Conservation (phyloP, 2,797 vertebrate species). For the Darevskia nairensis region DNA sequence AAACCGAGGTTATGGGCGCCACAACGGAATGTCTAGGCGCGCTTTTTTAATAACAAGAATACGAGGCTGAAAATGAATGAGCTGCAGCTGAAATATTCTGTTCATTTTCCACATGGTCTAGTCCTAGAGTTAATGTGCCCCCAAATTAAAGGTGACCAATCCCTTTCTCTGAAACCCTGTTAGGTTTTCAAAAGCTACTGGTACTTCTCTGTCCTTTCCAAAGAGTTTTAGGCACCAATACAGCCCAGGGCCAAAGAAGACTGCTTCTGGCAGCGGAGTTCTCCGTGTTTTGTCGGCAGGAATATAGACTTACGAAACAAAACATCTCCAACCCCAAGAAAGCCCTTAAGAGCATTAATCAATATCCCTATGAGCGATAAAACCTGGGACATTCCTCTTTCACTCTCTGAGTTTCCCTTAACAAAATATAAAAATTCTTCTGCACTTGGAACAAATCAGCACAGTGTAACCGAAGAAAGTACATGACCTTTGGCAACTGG, state of each 20-base stretch:
- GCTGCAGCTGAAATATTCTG: too few relatives aligned
- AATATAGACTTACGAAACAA: conserved; percentile 42
- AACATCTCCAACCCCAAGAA: conserved; percentile 15
- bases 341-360: conserved; percentile 35
- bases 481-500: not conserved
- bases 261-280: conserved; percentile 24
- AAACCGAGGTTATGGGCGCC: too few relatives aligned
- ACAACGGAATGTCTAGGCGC: too few relatives aligned
- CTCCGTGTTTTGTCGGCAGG: conserved; percentile 33
- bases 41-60: too few relatives aligned
- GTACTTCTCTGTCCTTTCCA: not conserved
- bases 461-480: not conserved
- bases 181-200: not conserved
- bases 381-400: not conserved
- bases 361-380: conserved; percentile 40
- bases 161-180: not conserved
- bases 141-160: too few relatives aligned
- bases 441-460: conserved; percentile 22
- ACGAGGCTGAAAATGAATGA: too few relatives aligned
- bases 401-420: not conserved
- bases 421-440: conserved; percentile 29
- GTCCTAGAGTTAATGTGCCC: too few relatives aligned
- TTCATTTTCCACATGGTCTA: too few relatives aligned
- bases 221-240: not conserved
- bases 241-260: conserved; percentile 45